These are phyloP conservation scores for Bursaphelenchus okinawaensis DNA, from an alignment of 2,888 invertebrate species.

Conservation along the genomic window DNA sequence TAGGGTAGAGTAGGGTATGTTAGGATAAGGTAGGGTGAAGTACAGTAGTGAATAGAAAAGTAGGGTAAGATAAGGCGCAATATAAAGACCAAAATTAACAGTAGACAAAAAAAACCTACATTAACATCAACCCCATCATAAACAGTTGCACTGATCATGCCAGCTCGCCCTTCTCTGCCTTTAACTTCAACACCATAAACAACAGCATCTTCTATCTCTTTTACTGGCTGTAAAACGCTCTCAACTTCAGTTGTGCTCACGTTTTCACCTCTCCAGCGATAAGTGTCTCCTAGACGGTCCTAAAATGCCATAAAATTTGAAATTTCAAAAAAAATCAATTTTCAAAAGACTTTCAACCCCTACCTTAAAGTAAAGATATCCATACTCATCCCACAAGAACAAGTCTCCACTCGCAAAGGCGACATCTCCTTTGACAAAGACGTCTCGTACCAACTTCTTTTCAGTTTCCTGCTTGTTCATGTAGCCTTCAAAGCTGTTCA, in stretches of 20 bases:
- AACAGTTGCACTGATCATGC: conserved; percentile 86
- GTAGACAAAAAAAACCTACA: conserved; percentile 62
- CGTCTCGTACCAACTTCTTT: conserved; percentile 81
- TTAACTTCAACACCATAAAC: conserved; percentile 80
- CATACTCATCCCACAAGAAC: conserved; percentile 79
- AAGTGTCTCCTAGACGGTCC: conserved; percentile 73
- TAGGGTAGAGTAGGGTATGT: too few relatives aligned
- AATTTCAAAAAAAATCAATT: too few relatives aligned
- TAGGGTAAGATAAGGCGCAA: too few relatives aligned
- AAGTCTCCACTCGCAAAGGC: conserved; percentile 70
- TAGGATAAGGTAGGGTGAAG: too few relatives aligned
- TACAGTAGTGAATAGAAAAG: too few relatives aligned
- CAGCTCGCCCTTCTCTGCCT: conserved; percentile 72
- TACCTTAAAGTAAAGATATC: conserved; percentile 77
- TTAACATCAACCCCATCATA: conserved; percentile 48
- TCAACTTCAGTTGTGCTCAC: conserved; percentile 96
- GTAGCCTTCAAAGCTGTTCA: conserved; percentile 78
- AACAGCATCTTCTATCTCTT: conserved; percentile 78
- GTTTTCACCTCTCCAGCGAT: conserved; percentile 49
- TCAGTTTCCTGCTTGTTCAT: conserved; percentile 76
- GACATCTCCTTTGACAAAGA: conserved; percentile 80
- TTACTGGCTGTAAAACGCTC: conserved; percentile 75
- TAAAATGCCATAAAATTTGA: too few relatives aligned
- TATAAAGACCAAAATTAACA: too few relatives aligned
- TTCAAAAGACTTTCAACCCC: not conserved